These are phyloP conservation scores for Limnothrissa miodon DNA, from an alignment of 2,113 vertebrate genomes.

Conservation along the genomic window DNA sequence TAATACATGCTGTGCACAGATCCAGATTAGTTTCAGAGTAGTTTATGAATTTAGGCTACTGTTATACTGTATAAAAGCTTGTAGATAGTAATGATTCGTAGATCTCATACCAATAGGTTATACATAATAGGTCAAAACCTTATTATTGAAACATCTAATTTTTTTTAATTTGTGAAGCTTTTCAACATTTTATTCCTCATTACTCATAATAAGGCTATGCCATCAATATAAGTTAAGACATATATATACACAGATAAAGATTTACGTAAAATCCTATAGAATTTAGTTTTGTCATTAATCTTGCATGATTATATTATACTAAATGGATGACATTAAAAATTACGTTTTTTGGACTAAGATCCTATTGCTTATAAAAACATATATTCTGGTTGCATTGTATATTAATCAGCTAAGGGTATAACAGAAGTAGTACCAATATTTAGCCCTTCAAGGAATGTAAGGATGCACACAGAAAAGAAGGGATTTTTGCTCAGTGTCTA, in stretches of 20 bases:
- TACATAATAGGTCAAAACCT: not conserved
- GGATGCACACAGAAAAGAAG: conserved; percentile 30
- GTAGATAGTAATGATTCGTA: not conserved
- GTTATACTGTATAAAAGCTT: not conserved
- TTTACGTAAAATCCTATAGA: not conserved
- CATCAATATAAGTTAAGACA: too few species aligned
- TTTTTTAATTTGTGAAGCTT: not conserved
- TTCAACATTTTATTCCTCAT: too few species aligned
- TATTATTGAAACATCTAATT: not conserved
- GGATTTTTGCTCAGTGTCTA: conserved; percentile 16
- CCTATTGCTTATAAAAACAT: not conserved
- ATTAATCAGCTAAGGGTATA: not conserved
- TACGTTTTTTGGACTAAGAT: not conserved
- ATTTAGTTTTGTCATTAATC: not conserved
- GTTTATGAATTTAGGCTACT: not conserved
- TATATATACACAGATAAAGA: not conserved
- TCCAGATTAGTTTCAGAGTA: too few species aligned
- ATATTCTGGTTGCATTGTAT: not conserved
- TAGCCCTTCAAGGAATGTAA: not conserved
- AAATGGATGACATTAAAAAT: not conserved
- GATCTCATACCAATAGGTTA: not conserved
- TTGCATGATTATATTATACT: not conserved
- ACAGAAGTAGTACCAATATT: not conserved
- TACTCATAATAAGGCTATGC: too few species aligned
- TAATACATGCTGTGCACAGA: not conserved